phyloP scores from a whole-genome alignment of 37 sponge, comb jelly and placozoan species.

The Axinella damicornis region DNA sequence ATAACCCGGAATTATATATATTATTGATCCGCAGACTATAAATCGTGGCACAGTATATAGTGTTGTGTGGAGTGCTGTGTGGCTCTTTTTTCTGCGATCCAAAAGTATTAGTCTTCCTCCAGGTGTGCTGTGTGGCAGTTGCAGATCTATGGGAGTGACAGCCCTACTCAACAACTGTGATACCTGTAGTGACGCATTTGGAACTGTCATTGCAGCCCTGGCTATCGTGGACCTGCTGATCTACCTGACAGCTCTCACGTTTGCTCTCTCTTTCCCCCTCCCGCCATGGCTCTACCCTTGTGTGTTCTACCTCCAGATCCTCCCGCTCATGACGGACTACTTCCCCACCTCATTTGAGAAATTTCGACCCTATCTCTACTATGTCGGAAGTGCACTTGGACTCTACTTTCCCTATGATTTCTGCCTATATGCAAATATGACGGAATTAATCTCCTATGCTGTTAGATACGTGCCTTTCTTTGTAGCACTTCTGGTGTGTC shows the following conservation, averaged over 20 bases:
- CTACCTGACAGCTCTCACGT: neutral
- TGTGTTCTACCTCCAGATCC: conserved; percentile 56
- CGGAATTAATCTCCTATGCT: conserved; percentile 35
- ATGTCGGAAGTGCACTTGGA: conserved; percentile 52
- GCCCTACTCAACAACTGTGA: conserved; percentile 62
- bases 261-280: conserved; percentile 16
- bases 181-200: conserved; percentile 33
- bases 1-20: too few species aligned
- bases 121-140: conserved; percentile 82
- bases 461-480: conserved; percentile 60
- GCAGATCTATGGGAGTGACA: conserved; percentile 59
- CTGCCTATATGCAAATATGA: conserved; percentile 57
- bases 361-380: conserved; percentile 60
- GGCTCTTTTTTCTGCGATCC: too few species aligned
- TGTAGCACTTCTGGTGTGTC: neutral
- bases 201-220: conserved; percentile 27
- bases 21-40: too few species aligned
- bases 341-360: conserved; percentile 62
- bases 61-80: too few species aligned
- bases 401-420: conserved; percentile 76
- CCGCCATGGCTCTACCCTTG: conserved; percentile 41
- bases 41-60: too few species aligned
- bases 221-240: conserved; percentile 14
- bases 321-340: conserved; percentile 52
- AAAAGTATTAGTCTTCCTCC: too few species aligned